Percentiles rank a stretch among this genome's conserved stretches.
Conservation (phyloP, 92 coral and sea anemone species). For the Phenganax subtilis region DNA sequence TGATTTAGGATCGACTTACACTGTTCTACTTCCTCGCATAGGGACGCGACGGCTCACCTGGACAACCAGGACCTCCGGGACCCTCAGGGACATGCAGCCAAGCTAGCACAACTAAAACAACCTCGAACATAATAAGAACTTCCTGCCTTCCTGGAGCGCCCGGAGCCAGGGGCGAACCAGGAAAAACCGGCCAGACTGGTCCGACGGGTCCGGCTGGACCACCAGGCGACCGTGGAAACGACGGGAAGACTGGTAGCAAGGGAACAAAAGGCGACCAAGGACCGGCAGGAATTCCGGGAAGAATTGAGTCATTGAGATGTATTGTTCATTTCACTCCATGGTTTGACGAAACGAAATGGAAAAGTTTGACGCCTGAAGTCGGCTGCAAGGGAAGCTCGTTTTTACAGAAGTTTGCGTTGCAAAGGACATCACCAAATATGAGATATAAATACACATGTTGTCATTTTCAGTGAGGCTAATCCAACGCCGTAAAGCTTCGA, state of each 20-base stretch:
- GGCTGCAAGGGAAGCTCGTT: slow-evolving; percentile 28
- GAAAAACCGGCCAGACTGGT: slow-evolving; percentile 63
- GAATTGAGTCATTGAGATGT: slow-evolving; percentile 60
- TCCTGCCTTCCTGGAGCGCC: slow-evolving; percentile 34
- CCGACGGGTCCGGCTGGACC: slow-evolving; percentile 66
- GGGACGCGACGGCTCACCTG: slow-evolving; percentile 70
- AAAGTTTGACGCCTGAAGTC: slow-evolving; percentile 37
- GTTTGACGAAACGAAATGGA: slow-evolving; percentile 63
- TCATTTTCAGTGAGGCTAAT: slow-evolving; percentile 8
- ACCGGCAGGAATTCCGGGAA: slow-evolving; percentile 68
- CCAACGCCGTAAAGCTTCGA: too few relatives aligned
- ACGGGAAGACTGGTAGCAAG: slow-evolving; percentile 57
- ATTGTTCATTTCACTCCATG: slow-evolving; percentile 67
- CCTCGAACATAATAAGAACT: slow-evolving; percentile 47
- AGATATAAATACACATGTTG: slow-evolving; percentile 39
- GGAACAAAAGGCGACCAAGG: slow-evolving; percentile 80
- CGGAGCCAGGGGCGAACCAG: slow-evolving; percentile 34
- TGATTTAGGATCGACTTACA: neutral
- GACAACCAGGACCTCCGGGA: slow-evolving; percentile 59
- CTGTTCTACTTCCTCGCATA: neutral
- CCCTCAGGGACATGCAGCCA: slow-evolving; percentile 70
- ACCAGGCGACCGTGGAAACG: slow-evolving; percentile 55
- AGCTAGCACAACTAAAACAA: slow-evolving; percentile 15
- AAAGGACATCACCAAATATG: slow-evolving; percentile 38
- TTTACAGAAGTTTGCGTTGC: slow-evolving; percentile 33